phyloP scores from a whole-genome alignment of 1,140 invertebrate genomes.

The Aphaenogaster rudis region DNA sequence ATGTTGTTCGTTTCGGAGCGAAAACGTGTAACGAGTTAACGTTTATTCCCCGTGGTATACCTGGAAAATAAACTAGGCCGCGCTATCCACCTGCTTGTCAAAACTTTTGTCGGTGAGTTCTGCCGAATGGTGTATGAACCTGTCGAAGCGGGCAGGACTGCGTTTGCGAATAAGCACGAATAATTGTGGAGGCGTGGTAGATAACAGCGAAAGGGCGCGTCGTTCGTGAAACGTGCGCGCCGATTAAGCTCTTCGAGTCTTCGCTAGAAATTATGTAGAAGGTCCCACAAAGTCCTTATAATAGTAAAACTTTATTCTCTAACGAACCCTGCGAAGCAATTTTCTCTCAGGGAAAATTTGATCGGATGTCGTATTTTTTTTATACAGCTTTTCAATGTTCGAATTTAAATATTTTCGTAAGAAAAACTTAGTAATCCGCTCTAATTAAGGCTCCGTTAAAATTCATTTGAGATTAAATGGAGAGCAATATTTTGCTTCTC shows the following conservation, averaged over 20 bases:
- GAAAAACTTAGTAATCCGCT: conserved; percentile 20
- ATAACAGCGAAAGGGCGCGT: conserved; percentile 17
- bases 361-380: conserved; percentile 12
- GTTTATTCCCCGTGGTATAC: conserved; percentile 47
- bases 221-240: conserved; percentile 26
- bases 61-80: conserved; percentile 49
- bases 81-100: conserved; percentile 55
- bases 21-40: conserved; percentile 73
- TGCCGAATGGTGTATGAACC: background rate
- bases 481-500: conserved; percentile 41
- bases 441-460: conserved; percentile 43
- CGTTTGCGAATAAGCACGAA: conserved; percentile 23
- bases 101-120: conserved; percentile 62
- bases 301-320: conserved; percentile 24
- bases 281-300: conserved; percentile 18
- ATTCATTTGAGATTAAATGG: conserved; percentile 16
- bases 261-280: conserved; percentile 33
- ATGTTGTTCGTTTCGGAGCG: conserved; percentile 67
- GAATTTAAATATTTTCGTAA: conserved; percentile 42
- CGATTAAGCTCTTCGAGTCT: conserved; percentile 15
- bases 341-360: conserved; percentile 13
- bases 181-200: background rate
- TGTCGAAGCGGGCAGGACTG: conserved; percentile 14
- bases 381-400: background rate
- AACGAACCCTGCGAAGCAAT: background rate